These are phyloP conservation scores for Scolopax rusticola DNA, from an alignment of 2,797 vertebrate genomes.

Conservation along the genomic window DNA sequence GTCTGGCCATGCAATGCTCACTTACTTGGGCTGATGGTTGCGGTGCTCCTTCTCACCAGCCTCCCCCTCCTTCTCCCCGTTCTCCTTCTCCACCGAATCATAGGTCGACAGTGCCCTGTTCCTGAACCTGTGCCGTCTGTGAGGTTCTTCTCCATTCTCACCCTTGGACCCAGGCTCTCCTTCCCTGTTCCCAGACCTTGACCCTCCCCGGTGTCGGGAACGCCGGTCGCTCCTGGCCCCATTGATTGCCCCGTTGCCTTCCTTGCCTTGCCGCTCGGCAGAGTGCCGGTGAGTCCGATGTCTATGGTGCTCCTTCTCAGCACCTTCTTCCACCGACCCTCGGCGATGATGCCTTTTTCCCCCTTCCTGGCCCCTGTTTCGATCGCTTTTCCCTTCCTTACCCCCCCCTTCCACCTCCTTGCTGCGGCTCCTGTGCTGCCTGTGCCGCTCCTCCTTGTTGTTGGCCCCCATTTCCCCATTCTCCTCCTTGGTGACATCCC, in stretches of 20 bases:
- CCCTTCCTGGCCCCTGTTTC: slow-evolving; percentile 80
- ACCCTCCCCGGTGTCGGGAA: slow-evolving; percentile 84
- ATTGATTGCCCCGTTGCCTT: slow-evolving; percentile 83
- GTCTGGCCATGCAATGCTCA: fast-evolving
- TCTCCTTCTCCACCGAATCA: slow-evolving; percentile 82
- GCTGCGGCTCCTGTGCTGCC: slow-evolving; percentile 87
- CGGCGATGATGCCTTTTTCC: slow-evolving; percentile 79
- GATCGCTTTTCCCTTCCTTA: slow-evolving; percentile 79
- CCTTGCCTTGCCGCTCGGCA: slow-evolving; percentile 76
- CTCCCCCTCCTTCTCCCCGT: slow-evolving; percentile 75
- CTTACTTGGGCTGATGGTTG: slow-evolving; percentile 82
- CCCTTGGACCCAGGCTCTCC: slow-evolving; percentile 69
- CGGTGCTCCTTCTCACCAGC: slow-evolving; percentile 70
- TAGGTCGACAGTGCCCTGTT: slow-evolving; percentile 78
- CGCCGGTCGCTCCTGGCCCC: slow-evolving; percentile 81
- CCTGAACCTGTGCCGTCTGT: slow-evolving; percentile 81
- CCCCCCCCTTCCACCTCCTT: slow-evolving; percentile 83
- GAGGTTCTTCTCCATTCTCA: slow-evolving; percentile 82
- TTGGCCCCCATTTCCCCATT: slow-evolving; percentile 64
- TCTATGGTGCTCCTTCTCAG: slow-evolving; percentile 77
- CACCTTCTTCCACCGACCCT: slow-evolving; percentile 81
- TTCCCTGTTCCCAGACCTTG: slow-evolving; percentile 79
- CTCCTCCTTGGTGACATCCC: slow-evolving; percentile 63
- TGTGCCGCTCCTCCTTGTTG: slow-evolving; percentile 80
- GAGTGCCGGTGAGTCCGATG: slow-evolving; percentile 80